Evolutionary conservation across 2,797 vertebrate genomes (phyloP).

Genomic region (Molothrus aeneus): DNA sequence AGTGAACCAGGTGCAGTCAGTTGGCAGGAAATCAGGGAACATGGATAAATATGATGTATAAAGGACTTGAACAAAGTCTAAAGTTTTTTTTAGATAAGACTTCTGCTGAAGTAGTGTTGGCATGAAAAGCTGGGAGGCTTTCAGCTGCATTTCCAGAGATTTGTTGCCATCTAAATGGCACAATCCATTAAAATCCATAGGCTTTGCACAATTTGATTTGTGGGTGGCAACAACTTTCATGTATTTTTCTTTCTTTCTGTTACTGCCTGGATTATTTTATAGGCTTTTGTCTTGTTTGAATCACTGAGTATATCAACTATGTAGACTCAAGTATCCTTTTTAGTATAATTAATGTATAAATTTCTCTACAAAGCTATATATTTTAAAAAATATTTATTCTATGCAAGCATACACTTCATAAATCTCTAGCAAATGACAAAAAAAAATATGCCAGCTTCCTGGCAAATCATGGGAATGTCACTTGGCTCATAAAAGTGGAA

Average conservation of each 20-base stretch:
- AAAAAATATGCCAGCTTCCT: neutral
- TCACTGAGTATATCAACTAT: neutral
- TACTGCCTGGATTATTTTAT: neutral
- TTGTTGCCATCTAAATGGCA: neutral
- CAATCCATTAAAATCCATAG: neutral
- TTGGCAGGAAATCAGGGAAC: conserved; percentile 26
- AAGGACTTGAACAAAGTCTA: neutral
- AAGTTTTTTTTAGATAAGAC: neutral
- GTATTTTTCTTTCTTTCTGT: neutral
- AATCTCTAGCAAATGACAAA: neutral
- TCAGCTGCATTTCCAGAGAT: neutral
- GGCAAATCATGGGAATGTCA: neutral
- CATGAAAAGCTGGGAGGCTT: neutral
- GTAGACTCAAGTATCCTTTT: neutral
- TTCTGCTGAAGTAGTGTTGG: neutral
- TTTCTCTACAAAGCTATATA: neutral
- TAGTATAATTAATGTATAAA: neutral
- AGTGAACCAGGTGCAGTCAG: conserved; percentile 25
- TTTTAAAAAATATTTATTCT: neutral
- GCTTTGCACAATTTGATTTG: neutral
- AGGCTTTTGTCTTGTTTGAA: neutral
- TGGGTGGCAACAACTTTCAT: neutral
- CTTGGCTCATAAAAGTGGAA: neutral
- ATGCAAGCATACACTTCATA: neutral
- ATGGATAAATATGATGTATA: neutral